Base-by-base conservation (phyloP, 2,113 vertebrate genomes). In the Fregetta grallaria region DNA sequence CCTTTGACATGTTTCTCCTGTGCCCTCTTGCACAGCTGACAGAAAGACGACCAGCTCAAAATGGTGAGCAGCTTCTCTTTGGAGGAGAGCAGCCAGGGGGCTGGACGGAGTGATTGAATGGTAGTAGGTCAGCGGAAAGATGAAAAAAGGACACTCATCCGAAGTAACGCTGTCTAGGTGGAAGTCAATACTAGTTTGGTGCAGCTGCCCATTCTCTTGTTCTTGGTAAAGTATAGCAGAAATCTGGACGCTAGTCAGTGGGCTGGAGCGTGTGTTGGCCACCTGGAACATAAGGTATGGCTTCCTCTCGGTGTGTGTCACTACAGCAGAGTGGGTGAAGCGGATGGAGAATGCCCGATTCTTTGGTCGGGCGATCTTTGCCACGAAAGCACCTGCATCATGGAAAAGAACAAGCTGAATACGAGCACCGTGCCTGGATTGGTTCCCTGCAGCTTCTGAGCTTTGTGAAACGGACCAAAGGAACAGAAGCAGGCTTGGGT, bases 291-390 rank as follows among this genome's bases (percentile, higher is more conserved):
- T 98, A 20, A 99, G 98, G 59, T 98, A 98, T 6, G 97, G 98
- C 96, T 99, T 98, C 47, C 99, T 99, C 78, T 99, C 98, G 3
- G 91, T 88, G 66, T 98, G 98, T 10, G 98, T 98, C 89, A 99
- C 98, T 32, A 99, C 98, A 0, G 99, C 99, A 21, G 98, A 98
- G 67, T 97, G 98, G 21, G 99, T 99, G 97, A 99, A 99, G 72
- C 98, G 98, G 92, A 99, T 99, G 88, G 98, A 99, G 81, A 98
- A 98, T 0, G 99, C 99, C 70, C 99, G 98, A 88, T 99, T 99
- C 97, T 99, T 99, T 29, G 99, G 99, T n/a, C 99, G 98, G 7
- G 99, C 99, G 5, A 99, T 99, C 98, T 99, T 99, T 73, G 99
- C 99, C 97, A 99, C 99, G 7, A 99, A 99, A 75, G 99, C 99